phyloP scores from a whole-genome alignment of 2,888 invertebrate species.

The Leptarthrus brevirostris region DNA sequence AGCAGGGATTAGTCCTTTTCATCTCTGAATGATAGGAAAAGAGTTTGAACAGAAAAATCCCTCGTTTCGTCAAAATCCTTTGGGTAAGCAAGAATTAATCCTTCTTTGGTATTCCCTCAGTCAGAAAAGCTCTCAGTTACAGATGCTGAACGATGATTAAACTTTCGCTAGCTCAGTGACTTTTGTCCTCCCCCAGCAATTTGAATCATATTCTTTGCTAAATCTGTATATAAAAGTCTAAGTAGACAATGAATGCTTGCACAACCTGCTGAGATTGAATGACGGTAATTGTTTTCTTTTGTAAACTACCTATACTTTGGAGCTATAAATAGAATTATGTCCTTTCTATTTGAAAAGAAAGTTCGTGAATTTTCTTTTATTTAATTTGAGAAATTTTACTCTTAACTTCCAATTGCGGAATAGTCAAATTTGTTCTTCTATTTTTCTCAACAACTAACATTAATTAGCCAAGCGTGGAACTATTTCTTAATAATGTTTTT shows the following conservation, averaged over 20 bases:
- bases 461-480: no score
- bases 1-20: constrained; percentile 46
- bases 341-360: no score
- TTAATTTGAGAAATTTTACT: no score
- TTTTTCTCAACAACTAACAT: no score
- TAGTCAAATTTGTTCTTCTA: no score
- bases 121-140: constrained; percentile 20
- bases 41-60: constrained; percentile 45
- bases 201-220: constrained; percentile 7
- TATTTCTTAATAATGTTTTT: no score
- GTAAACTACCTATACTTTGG: no score
- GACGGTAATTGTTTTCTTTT: constrained; percentile 2
- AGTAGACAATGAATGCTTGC: constrained; percentile 14
- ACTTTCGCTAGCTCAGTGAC: constrained; percentile 1
- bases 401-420: no score
- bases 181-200: constrained; percentile 12
- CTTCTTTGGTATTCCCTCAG: constrained; percentile 32
- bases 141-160: constrained; percentile 23
- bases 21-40: constrained; percentile 42
- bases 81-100: constrained; percentile 44
- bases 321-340: no score
- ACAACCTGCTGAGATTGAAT: constrained; percentile 30
- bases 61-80: constrained; percentile 40
- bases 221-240: constrained; percentile 19
- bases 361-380: no score